A percentile compares a stretch with the other conserved stretches of the same genome.
phyloP scores from a whole-genome alignment of 1,140 invertebrate species.

The Brachionus manjavacas region DNA sequence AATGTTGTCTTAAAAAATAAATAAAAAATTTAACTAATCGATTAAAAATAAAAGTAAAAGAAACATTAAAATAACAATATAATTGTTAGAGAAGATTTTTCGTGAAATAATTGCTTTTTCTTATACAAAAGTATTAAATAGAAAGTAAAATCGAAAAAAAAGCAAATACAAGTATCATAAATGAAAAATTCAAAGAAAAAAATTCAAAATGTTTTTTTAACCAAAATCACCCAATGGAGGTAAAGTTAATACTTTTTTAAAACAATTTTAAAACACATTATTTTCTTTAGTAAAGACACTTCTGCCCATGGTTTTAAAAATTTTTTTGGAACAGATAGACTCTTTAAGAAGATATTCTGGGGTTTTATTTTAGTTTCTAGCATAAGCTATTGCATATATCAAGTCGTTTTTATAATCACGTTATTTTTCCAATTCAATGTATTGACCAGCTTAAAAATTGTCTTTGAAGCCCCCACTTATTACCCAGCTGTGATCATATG shows the following conservation, averaged over 20 bases:
- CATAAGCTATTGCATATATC: background rate
- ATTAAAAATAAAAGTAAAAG: too few species aligned
- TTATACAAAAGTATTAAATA: too few species aligned
- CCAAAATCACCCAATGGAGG: background rate
- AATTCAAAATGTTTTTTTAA: background rate
- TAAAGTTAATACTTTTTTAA: background rate
- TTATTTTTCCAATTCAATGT: background rate
- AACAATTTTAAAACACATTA: background rate
- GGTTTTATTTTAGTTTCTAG: background rate
- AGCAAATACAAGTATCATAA: background rate
- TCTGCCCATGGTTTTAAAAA: background rate
- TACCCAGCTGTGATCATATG: slow-evolving; percentile 24
- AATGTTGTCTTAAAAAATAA: too few species aligned
- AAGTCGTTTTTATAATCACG: background rate
- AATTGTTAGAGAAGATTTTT: too few species aligned
- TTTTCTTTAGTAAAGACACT: background rate
- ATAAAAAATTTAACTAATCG: too few species aligned
- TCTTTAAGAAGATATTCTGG: background rate
- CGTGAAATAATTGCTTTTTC: too few species aligned
- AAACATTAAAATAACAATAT: too few species aligned
- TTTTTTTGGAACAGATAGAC: background rate
- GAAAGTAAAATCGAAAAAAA: too few species aligned
- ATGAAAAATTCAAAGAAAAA: background rate
- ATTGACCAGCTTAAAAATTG: background rate
- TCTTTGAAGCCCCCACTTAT: background rate